Evolutionary conservation across 2,888 invertebrate species (phyloP).

Genomic region (Lithosia quadra): DNA sequence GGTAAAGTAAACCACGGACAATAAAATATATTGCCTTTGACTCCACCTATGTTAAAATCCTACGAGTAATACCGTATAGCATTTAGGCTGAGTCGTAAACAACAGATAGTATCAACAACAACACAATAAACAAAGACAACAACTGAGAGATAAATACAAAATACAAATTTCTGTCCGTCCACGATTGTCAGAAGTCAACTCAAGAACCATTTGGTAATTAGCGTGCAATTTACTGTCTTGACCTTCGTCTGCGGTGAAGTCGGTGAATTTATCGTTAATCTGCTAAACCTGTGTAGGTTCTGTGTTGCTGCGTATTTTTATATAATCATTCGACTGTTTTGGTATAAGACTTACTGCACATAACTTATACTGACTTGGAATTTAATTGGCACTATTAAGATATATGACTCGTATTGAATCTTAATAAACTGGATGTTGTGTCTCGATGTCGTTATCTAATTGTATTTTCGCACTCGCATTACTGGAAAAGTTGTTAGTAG

Average conservation of each 20-base stretch:
- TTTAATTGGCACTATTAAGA: not conserved
- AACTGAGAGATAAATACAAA: not conserved
- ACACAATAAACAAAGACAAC: too few species aligned
- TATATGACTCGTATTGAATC: conserved; percentile 2
- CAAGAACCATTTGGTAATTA: conserved; percentile 9
- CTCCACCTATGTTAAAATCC: too few species aligned
- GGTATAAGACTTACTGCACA: not conserved
- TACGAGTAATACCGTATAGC: too few species aligned
- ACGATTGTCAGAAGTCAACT: conserved; percentile 11
- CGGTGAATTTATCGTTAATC: conserved; percentile 7
- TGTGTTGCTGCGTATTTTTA: not conserved
- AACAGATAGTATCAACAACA: too few species aligned
- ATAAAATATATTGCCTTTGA: too few species aligned
- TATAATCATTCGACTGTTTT: conserved; percentile 3
- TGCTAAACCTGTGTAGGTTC: conserved; percentile 4
- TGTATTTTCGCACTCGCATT: not conserved
- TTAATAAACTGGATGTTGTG: not conserved
- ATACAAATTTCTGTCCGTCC: not conserved
- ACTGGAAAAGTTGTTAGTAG: not conserved
- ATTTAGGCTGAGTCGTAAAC: too few species aligned
- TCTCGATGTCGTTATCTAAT: not conserved
- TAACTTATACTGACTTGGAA: not conserved
- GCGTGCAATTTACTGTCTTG: conserved; percentile 8
- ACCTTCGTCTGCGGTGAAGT: conserved; percentile 15
- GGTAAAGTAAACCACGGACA: too few species aligned